A percentile compares a stretch with the other conserved stretches of the same genome.
phyloP scores from a whole-genome alignment of 2,888 invertebrate genomes.

The Zaprionus obscuricornis region DNA sequence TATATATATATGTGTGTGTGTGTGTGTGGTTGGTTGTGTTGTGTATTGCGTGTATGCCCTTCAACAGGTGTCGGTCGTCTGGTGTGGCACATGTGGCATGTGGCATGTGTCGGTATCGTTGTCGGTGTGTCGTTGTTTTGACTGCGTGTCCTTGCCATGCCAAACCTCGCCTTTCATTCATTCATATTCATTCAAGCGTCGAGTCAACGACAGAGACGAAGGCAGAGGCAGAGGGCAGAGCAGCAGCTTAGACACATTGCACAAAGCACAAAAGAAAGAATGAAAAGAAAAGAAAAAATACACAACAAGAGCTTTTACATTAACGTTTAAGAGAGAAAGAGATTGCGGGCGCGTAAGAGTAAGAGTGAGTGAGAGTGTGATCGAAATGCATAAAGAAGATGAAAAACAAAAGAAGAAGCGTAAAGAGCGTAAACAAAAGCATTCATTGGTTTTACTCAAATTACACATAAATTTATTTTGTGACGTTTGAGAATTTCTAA shows the following conservation, averaged over 20 bases:
- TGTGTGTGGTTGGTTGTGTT: slow-evolving; percentile 26
- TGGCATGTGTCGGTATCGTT: slow-evolving; percentile 57
- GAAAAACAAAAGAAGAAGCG: too few species aligned
- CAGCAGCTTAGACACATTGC: slow-evolving; percentile 7
- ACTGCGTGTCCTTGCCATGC: slow-evolving; percentile 56
- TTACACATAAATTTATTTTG: slow-evolving; percentile 53
- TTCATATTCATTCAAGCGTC: too few species aligned
- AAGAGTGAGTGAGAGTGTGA: not conserved
- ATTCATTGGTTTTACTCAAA: slow-evolving; percentile 35
- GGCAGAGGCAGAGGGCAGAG: slow-evolving; percentile 14
- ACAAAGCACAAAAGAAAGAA: too few species aligned
- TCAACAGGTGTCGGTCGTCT: slow-evolving; percentile 70
- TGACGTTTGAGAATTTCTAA: slow-evolving; percentile 50
- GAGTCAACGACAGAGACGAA: too few species aligned
- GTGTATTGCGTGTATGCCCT: slow-evolving; percentile 51
- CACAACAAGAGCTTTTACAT: slow-evolving; percentile 37
- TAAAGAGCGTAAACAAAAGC: slow-evolving; percentile 23
- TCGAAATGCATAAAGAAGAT: too few species aligned
- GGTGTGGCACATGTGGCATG: slow-evolving; percentile 53
- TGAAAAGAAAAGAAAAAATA: too few species aligned
- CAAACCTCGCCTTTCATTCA: slow-evolving; percentile 55
- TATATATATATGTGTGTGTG: slow-evolving; percentile 16
- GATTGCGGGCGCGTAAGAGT: not conserved
- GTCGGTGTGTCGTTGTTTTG: slow-evolving; percentile 42
- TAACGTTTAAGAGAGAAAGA: not conserved